Evolutionary conservation across 2,113 vertebrate species (phyloP), one percentile per base, ranked within the genome.

Genomic region (Neogobius melanostomus): DNA sequence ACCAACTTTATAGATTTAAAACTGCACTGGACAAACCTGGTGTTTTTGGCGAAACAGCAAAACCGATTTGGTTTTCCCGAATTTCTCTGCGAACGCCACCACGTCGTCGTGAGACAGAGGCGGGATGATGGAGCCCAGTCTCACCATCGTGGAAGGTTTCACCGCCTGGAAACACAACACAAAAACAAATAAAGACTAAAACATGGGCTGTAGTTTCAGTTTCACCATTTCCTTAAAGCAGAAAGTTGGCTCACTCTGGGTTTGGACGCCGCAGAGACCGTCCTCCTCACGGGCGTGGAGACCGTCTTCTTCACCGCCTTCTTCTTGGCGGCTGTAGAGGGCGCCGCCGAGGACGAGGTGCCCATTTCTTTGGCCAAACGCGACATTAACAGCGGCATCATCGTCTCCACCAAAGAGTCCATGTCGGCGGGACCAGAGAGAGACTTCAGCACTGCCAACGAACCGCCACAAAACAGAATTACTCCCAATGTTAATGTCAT

Each of bases 281-380:
- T 7, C 21, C 66, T 52, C 64, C 75, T 50, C 57, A 21, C 43
- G 11, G 21, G 6, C 1, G 44, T 0, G 8, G 8, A 82, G 43
- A 43, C 28, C 36, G 59, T 36, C 69, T 72, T 80, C 7, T 17
- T 14, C 0, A 0, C 3, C 8, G 36, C 21, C 61, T 76, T 80
- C 50, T 60, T 65, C 15, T 49, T 63, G 52, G 66, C 48, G 8
- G 11, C 28, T 36, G 8, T 36, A 2, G 76, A 12, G 44, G 66
- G 11, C 12, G 51, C 61, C 45, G 62, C 16, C 11, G 79, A n/a
- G 4, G 80, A 16, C 11, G 79, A n/a, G 4, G 80, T 70, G 28
- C 82, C 86, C 64, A 86, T 86, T 72, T 90, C 85, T 71, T 90
- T 91, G 42, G 81, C 71, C 9, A 91, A 51, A 63, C 90, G 85